Conservation (phyloP, 2,888 invertebrate species). For the Sarcophaga subvicina region DNA sequence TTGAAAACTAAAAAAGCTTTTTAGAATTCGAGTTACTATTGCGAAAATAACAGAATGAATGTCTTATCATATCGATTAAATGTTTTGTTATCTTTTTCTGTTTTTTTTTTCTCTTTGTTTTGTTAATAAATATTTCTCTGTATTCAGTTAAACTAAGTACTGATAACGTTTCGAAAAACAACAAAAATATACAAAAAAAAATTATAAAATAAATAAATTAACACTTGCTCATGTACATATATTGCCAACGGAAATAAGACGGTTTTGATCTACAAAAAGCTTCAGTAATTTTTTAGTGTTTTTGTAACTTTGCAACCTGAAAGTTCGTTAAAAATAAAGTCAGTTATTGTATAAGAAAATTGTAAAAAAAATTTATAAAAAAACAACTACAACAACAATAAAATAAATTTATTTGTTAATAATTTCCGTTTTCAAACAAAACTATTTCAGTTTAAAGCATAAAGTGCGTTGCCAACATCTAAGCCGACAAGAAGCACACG, state of each 20-base stretch:
- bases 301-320: conserved; percentile 60
- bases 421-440: neutral
- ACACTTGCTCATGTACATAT: conserved; percentile 43
- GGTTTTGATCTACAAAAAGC: conserved; percentile 60
- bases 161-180: conserved; percentile 52
- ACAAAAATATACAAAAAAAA: conserved; percentile 20
- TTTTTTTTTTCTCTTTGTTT: conserved; percentile 12
- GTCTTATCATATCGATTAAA: conserved; percentile 64
- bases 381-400: conserved; percentile 1
- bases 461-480: neutral
- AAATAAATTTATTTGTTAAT: neutral
- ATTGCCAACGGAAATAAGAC: conserved; percentile 42
- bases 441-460: conserved; percentile 40
- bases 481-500: neutral
- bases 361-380: conserved; percentile 58
- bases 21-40: conserved; percentile 35
- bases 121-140: neutral
- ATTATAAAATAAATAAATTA: conserved; percentile 41
- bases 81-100: conserved; percentile 54
- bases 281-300: conserved; percentile 62
- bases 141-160: conserved; percentile 55
- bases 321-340: conserved; percentile 53
- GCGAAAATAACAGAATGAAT: conserved; percentile 55
- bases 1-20: neutral
- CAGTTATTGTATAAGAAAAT: conserved; percentile 16